Base-by-base conservation (phyloP, 2,797 vertebrate genomes). In the Microhierax caerulescens region DNA sequence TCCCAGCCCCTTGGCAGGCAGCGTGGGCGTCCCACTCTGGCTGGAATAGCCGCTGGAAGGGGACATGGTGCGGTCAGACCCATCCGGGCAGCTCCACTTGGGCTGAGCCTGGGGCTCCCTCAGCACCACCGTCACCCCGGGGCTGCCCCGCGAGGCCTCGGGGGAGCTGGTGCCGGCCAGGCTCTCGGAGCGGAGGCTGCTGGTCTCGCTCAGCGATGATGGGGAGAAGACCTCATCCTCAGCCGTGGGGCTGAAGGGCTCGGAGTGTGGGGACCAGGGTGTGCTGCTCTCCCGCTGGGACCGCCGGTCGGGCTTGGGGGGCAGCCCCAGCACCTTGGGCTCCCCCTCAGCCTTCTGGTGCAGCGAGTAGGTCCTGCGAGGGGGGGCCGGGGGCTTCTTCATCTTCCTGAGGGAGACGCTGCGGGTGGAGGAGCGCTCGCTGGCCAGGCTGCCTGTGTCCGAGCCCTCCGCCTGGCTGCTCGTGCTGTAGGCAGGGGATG, bases 11-110 rank as follows among this genome's bases (percentile, higher is more conserved):
- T 99, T 99, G 53, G 98, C 96, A 57, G 99, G 99, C 86, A 99
- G 98, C 0, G 99, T 99, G 19, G 99, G 99, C 0, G 99, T 99
- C 57, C 99, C 99, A 22, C 99, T 99, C 97, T 99, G 99, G 97
- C 99, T 99, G 7, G 99, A 99, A 95, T 99, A 99, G 43, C 99
- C 99, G 34, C 99, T 99, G 77, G 99, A 99, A 27, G 99, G 99
- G 27, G 99, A 99, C 97, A 99, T 98, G 57, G 99, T 99, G 96
- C 99, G 98, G 96, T 99, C 99, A 93, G 97, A 98, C 36, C 90
- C 97, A 5, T 97, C 90, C 0, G 97, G 98, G 73, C 97, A 98
- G 82, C 97, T 93, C 95, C 97, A 96, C 75, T 91, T 95, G 54
- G 93, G 79, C 78, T 95, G 80, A 81, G 83, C 95, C 79, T 94